Base-by-base conservation (phyloP, 2,113 vertebrate genomes). In the Paraplagusia blochii region DNA sequence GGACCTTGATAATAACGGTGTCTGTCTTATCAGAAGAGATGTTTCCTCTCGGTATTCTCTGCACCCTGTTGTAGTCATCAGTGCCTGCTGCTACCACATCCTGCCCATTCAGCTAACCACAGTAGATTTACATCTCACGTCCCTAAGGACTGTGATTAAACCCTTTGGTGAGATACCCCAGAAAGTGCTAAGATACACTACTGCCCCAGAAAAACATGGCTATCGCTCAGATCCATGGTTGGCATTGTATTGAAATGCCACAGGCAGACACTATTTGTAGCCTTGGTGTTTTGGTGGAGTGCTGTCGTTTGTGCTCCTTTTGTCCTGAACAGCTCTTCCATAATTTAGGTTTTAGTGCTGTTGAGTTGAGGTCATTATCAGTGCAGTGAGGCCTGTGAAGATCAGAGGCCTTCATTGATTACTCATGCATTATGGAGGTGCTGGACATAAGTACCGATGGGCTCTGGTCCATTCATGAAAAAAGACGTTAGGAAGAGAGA, bases 381-480 rank as follows among this genome's bases (percentile, higher is more conserved):
- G 63, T 69, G 69, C 79, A 76, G 81, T 83, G 81, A 67, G 80
- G 83, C 69, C 71, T 68, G 59, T 77, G 59, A 75, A 79, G 76
- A 87, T 81, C 81, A 71, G 57, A 82, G 75, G 36, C 66, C 55
- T 76, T 51, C 48, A 66, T 16, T 69, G 67, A 77, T 53, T 58
- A 65, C 79, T 76, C 76, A 81, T 80, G 22, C 66, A 87, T 88
- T 79, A 87, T 79, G 48, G 68, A 86, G 82, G 66, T 1, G 60
- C 44, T 15, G 62, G 53, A 1, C 12, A 55, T 51, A 47, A 54
- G 53, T 47, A 45, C 48, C 29, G 11, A 8, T 8, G 58, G 68
- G 63, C 61, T 59, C 44, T 11, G 52, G 52, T 53, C 75, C 66
- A 65, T 77, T 83, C 63, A 85, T 68, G n/a, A n/a, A n/a, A 29